Conservation (phyloP, 2,888 invertebrate species). For the Andrena chrysosceles region DNA sequence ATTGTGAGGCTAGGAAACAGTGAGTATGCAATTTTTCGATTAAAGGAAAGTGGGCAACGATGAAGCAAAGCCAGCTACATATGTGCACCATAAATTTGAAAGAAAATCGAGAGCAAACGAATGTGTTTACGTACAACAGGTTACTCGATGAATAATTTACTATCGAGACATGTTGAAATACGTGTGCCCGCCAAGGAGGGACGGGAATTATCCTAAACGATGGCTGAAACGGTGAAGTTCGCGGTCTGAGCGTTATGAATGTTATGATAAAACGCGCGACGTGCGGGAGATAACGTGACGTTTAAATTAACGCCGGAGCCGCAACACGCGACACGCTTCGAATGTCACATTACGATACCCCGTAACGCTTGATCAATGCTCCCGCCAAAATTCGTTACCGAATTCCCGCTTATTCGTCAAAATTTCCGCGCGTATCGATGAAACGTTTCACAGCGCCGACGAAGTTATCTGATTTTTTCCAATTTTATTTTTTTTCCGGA, state of each 20-base stretch:
- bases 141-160: slow-evolving; percentile 60
- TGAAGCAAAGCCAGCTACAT: slow-evolving; percentile 7
- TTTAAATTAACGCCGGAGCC: slow-evolving; percentile 70
- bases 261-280: slow-evolving; percentile 68
- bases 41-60: background rate
- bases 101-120: slow-evolving; percentile 25
- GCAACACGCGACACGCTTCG: slow-evolving; percentile 65
- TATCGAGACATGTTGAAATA: slow-evolving; percentile 36
- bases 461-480: slow-evolving; percentile 53
- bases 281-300: slow-evolving; percentile 67
- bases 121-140: slow-evolving; percentile 48
- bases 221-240: background rate
- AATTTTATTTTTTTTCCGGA: slow-evolving; percentile 6
- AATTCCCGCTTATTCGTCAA: slow-evolving; percentile 71
- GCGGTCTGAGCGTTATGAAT: background rate
- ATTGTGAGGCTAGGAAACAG: too few relatives aligned
- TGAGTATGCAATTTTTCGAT: background rate
- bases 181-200: slow-evolving; percentile 38
- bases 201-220: slow-evolving; percentile 10
- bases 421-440: slow-evolving; percentile 63
- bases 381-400: slow-evolving; percentile 71
- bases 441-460: slow-evolving; percentile 53
- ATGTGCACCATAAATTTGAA: slow-evolving; percentile 29
- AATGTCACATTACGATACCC: slow-evolving; percentile 67
- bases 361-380: slow-evolving; percentile 64